These are phyloP conservation scores for Prolemur simus DNA, from an alignment of 2,113 vertebrate genomes.

Conservation along the genomic window DNA sequence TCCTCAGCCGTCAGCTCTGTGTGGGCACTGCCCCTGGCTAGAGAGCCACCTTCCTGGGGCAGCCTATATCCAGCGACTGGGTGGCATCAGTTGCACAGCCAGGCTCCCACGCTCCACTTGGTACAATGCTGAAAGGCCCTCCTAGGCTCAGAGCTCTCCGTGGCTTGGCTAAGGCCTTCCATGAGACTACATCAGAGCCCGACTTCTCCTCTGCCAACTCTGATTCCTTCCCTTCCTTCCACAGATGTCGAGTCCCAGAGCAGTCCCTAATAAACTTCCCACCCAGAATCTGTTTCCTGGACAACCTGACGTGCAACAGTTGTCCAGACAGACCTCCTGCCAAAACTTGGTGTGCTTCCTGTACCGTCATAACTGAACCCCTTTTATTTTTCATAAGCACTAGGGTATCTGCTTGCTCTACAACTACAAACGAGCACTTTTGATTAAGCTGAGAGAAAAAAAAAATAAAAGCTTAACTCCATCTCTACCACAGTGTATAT, in stretches of 20 bases:
- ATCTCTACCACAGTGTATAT: not conserved
- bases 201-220: not conserved
- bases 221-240: not conserved
- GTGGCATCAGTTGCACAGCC: not conserved
- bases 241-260: not conserved
- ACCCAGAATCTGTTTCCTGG: not conserved
- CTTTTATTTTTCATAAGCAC: not conserved
- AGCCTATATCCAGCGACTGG: accelerated
- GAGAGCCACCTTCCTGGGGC: not conserved
- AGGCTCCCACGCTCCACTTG: not conserved
- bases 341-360: not conserved
- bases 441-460: not conserved
- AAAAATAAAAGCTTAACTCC: not conserved
- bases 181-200: not conserved
- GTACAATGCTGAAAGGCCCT: not conserved
- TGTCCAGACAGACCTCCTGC: not conserved
- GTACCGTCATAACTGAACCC: not conserved
- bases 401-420: not conserved
- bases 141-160: not conserved
- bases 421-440: not conserved
- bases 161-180: not conserved
- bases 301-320: not conserved
- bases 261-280: not conserved
- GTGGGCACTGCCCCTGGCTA: not conserved
- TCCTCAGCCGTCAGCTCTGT: not conserved